Evolutionary conservation across 2,888 invertebrate genomes (phyloP), one percentile per base, ranked within the genome.

Genomic region (Cantharis nigra): DNA sequence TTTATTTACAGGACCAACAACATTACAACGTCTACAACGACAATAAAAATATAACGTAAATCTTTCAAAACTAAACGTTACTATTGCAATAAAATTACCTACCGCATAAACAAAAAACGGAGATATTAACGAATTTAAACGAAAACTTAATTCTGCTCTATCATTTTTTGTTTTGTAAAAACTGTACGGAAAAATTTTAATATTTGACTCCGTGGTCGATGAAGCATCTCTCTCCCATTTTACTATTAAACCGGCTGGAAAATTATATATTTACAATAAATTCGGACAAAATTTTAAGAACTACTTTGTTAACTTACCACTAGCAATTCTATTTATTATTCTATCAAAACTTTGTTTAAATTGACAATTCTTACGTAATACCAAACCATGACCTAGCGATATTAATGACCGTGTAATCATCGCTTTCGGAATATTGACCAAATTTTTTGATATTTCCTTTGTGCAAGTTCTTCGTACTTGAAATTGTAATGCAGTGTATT

Each of bases 401-500:
- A 63, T 16, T 14, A 65, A 20, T 16, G 65, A 26, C 18, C 49
- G 14, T 16, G 71, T 71, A 30, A 74, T 64, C 26, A 62, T 63
- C 7, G 70, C 30, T 16, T 63, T 63, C n/a, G 14, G 13, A 18
- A 75, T 23, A 14, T 62, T 13, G 3, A n/a, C 26, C 18, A 67
- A 7, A 18, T 67, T 30, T 49, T 75, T 65, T 9, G 16, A 9
- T 11, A 75, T 20, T 16, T 16, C 33, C 2, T 71, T 16, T 10
- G n/a, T 3, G 63, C 80, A 80, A 2, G 11, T 64, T 11, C 30
- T 26, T 20, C 78, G 49, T 4, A 77, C 64, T 71, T 80, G 78
- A 23, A 72, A 80, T 65, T 79, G 80, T 13, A 80, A 69, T 14
- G 78, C 75, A 10, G 78, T 75, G 11, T 71, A 33, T 72, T 80